Evolutionary conservation across 2,113 vertebrate species (phyloP).

Genomic region (Carassius auratus): DNA sequence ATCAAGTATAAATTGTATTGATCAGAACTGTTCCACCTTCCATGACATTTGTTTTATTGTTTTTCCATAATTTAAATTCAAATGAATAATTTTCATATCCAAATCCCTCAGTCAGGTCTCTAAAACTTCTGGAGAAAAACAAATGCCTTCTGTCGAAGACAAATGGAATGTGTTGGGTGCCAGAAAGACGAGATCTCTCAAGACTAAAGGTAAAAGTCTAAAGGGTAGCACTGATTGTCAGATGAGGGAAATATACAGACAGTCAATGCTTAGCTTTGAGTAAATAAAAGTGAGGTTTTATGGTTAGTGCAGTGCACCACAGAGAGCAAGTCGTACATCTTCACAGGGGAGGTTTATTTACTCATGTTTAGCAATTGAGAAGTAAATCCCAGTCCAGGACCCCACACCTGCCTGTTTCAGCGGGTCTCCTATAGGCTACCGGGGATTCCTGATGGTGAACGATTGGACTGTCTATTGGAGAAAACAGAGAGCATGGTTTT

Average conservation of each 20-base stretch:
- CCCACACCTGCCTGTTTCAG: background rate
- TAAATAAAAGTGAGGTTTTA: background rate
- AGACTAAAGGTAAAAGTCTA: background rate
- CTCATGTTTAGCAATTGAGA: background rate
- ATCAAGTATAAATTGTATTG: no score
- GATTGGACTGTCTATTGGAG: constrained; percentile 6
- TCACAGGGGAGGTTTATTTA: background rate
- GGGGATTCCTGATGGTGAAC: background rate
- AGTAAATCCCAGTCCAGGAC: background rate
- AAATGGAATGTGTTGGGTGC: background rate
- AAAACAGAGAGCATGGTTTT: constrained; percentile 59
- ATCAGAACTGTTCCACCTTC: background rate
- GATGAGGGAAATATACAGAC: background rate
- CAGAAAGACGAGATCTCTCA: background rate
- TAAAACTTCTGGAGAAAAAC: background rate
- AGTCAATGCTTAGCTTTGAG: background rate
- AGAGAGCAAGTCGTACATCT: background rate
- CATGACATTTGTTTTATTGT: background rate
- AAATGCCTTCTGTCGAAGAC: no score
- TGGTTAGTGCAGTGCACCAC: background rate
- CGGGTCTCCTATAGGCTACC: background rate
- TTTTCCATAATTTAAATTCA: background rate
- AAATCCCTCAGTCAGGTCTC: background rate
- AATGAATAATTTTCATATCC: background rate
- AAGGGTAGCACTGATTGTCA: background rate